phyloP scores from a whole-genome alignment of 2,797 vertebrate genomes.

The Xenentodon cancila region DNA sequence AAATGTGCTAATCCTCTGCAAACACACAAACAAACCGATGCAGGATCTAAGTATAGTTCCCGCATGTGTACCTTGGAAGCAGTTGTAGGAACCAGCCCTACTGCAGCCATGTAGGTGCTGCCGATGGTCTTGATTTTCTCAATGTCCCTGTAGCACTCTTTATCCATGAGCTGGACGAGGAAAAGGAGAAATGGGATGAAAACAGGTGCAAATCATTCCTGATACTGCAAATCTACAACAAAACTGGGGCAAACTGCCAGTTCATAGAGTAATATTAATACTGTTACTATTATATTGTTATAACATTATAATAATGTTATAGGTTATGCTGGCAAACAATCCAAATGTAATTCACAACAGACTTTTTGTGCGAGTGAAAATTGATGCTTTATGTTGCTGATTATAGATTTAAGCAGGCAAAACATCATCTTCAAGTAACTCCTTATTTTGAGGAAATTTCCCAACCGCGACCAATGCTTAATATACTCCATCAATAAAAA shows the following conservation, averaged over 20 bases:
- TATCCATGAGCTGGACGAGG: conserved; percentile 90
- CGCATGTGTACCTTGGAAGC: conserved; percentile 86
- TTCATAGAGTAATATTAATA: too few relatives aligned
- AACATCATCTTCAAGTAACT: conserved; percentile 61
- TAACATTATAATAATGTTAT: background rate
- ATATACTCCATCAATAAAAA: conserved; percentile 59
- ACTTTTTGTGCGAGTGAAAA: conserved; percentile 43
- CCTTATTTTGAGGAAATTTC: conserved; percentile 53
- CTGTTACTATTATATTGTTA: too few relatives aligned
- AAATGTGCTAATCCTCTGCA: conserved; percentile 24
- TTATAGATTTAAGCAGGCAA: conserved; percentile 52
- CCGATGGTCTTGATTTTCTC: conserved; percentile 99
- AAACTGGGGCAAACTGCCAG: conserved; percentile 18
- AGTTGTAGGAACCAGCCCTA: conserved; percentile 92
- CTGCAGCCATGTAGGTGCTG: conserved; percentile 98
- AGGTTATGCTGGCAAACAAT: conserved; percentile 23
- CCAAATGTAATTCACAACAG: conserved; percentile 28
- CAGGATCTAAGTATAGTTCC: conserved; percentile 17
- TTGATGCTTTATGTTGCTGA: conserved; percentile 49
- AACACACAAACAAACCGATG: conserved; percentile 11
- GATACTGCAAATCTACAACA: conserved; percentile 2
- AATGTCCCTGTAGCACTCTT: conserved; percentile 95
- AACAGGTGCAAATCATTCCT: conserved; percentile 19
- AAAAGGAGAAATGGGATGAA: conserved; percentile 1
- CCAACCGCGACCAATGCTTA: conserved; percentile 47